These are phyloP conservation scores for Hafferia zeledoni DNA, from an alignment of 2,797 vertebrate genomes.

Conservation along the genomic window DNA sequence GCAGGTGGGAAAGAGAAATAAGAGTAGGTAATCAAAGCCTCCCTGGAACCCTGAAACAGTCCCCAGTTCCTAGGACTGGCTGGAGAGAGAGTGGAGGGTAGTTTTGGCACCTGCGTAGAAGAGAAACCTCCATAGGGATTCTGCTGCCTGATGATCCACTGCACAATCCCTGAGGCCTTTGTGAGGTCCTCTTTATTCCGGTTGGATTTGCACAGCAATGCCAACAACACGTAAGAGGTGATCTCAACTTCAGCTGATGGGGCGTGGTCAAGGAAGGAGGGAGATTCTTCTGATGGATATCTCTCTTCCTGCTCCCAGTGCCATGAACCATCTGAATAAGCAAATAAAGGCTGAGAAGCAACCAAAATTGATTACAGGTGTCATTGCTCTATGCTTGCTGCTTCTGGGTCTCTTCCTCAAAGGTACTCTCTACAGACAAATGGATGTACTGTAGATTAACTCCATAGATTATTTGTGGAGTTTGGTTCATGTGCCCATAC, in stretches of 20 bases:
- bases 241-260: slow-evolving; percentile 85
- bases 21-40: not conserved
- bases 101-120: slow-evolving; percentile 83
- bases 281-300: not conserved
- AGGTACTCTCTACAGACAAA: not conserved
- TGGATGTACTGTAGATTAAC: not conserved
- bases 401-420: not conserved
- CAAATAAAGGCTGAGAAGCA: not conserved
- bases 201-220: slow-evolving; percentile 74
- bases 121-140: slow-evolving; percentile 87
- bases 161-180: slow-evolving; percentile 76
- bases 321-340: slow-evolving; percentile 45
- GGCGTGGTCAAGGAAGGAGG: slow-evolving; percentile 43
- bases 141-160: slow-evolving; percentile 85
- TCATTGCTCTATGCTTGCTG: not conserved
- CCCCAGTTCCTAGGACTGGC: not conserved
- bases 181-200: slow-evolving; percentile 68
- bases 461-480: not conserved
- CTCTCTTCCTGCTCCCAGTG: slow-evolving; percentile 64
- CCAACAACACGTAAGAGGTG: slow-evolving; percentile 82
- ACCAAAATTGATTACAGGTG: not conserved
- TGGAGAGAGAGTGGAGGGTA: not conserved
- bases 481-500: not conserved
- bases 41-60: not conserved
- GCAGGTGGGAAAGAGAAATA: not conserved